Conservation (phyloP, 1,140 invertebrate species). For the Gonioctena quinquepunctata region DNA sequence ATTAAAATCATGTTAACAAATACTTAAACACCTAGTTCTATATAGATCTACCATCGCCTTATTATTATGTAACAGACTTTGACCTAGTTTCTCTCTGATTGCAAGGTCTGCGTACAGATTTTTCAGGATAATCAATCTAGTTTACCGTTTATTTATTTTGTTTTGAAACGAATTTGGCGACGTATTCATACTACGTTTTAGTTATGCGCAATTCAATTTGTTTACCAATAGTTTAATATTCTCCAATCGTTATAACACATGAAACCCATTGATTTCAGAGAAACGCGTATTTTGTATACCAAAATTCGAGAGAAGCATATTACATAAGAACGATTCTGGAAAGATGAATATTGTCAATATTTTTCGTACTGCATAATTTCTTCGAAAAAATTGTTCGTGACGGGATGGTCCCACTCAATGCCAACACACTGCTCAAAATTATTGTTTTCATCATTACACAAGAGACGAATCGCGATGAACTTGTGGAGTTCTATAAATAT, state of each 20-base stretch:
- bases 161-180: constrained; percentile 29
- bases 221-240: constrained; percentile 5
- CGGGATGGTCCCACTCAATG: neutral
- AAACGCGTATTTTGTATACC: neutral
- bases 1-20: constrained; percentile 12
- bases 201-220: constrained; percentile 19
- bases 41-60: constrained; percentile 29
- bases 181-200: constrained; percentile 15
- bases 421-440: neutral
- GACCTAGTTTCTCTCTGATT: constrained; percentile 32
- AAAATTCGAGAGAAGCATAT: neutral
- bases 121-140: constrained; percentile 4
- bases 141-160: constrained; percentile 12
- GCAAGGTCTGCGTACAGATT: neutral
- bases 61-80: constrained; percentile 40
- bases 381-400: neutral
- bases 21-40: neutral
- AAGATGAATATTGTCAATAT: neutral
- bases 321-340: neutral
- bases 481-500: constrained; percentile 8
- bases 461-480: neutral
- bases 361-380: neutral
- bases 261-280: neutral
- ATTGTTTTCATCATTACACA: neutral
- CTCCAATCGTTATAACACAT: neutral